Evolutionary conservation across 2,113 vertebrate genomes (phyloP).

Genomic region (Acrocephalus kingi): DNA sequence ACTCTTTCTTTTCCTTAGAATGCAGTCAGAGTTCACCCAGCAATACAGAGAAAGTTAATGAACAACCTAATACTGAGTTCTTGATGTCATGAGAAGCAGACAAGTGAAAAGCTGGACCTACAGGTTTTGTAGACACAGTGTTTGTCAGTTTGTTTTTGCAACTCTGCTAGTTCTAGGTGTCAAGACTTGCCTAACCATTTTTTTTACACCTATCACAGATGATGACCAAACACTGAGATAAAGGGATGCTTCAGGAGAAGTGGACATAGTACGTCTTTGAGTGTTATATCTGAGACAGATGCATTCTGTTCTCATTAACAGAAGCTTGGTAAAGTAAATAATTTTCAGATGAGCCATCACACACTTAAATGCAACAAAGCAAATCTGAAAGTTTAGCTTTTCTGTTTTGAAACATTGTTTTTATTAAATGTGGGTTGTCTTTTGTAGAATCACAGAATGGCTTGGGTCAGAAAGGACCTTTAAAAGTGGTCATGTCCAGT

Average conservation of each 20-base stretch:
- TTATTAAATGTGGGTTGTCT: rapidly evolving
- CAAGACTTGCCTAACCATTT: background rate
- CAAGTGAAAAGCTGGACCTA: background rate
- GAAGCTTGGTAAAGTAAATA: background rate
- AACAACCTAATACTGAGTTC: background rate
- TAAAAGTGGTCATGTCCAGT: background rate
- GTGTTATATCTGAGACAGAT: background rate
- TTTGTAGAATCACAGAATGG: background rate
- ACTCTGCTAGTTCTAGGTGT: background rate
- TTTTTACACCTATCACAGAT: background rate
- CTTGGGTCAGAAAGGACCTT: background rate
- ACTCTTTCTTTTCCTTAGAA: background rate
- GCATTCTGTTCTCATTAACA: background rate
- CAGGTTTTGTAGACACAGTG: background rate
- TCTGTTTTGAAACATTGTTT: background rate
- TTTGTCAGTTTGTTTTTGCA: background rate
- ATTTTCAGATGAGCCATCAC: background rate
- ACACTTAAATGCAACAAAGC: background rate
- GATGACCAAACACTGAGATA: background rate
- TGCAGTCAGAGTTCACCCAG: background rate
- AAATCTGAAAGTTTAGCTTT: background rate
- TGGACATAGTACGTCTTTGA: background rate
- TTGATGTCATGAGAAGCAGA: background rate
- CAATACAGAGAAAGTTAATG: background rate
- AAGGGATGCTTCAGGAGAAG: background rate